phyloP scores from a whole-genome alignment of 2,113 vertebrate species.

The Phylloscopus trochiloides region DNA sequence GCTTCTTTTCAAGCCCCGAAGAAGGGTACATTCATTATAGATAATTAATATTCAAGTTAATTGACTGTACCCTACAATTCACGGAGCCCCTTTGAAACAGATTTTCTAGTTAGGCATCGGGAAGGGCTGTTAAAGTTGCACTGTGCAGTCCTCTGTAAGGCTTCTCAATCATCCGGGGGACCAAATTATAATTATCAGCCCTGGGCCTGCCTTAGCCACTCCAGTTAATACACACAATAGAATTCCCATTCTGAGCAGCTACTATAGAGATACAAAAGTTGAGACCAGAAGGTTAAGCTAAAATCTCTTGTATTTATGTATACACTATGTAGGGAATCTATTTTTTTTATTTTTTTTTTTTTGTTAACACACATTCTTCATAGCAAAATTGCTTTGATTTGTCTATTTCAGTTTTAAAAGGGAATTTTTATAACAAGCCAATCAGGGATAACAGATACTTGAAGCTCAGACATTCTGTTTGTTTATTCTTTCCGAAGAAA shows the following conservation, averaged over 20 bases:
- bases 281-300: slow-evolving; percentile 17
- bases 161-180: not conserved
- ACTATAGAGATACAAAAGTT: not conserved
- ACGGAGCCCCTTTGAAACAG: slow-evolving; percentile 56
- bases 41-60: slow-evolving; percentile 81
- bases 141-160: not conserved
- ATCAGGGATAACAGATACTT: not conserved
- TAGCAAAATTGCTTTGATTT: slow-evolving; percentile 27
- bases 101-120: slow-evolving; percentile 21
- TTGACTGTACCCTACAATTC: slow-evolving; percentile 72
- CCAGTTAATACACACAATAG: not conserved
- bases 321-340: not conserved
- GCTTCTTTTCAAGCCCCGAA: slow-evolving; percentile 71
- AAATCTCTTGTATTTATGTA: slow-evolving; percentile 30
- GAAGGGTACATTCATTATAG: slow-evolving; percentile 77
- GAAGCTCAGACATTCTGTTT: not conserved
- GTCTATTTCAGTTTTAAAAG: slow-evolving; percentile 29
- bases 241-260: slow-evolving; percentile 1
- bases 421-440: slow-evolving; percentile 27
- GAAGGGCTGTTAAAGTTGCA: slow-evolving; percentile 49
- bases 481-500: not conserved
- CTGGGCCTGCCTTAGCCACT: slow-evolving; percentile 4
- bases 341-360: not conserved
- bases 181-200: slow-evolving; percentile 34
- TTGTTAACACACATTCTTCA: not conserved